These are phyloP conservation scores for Sebastes matsubarae DNA, from an alignment of 2,797 vertebrate genomes.

Conservation along the genomic window DNA sequence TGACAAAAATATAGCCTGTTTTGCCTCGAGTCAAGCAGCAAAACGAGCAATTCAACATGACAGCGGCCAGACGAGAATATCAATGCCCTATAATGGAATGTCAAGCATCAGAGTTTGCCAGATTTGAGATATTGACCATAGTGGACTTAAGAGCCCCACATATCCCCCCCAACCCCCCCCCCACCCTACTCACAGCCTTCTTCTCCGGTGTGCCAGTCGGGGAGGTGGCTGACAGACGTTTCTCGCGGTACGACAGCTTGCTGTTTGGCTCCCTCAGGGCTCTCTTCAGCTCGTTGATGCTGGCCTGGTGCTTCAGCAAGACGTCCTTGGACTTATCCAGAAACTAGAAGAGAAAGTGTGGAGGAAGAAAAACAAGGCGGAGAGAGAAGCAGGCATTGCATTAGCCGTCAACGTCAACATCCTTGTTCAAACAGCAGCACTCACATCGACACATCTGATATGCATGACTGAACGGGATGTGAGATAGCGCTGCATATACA, in stretches of 20 bases:
- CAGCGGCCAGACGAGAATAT: slow-evolving; percentile 8
- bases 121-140: slow-evolving; percentile 17
- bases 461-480: slow-evolving; percentile 1
- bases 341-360: slow-evolving; percentile 82
- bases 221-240: slow-evolving; percentile 89
- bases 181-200: slow-evolving; percentile 82
- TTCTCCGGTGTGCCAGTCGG: slow-evolving; percentile 91
- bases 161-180: background rate
- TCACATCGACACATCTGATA: slow-evolving; percentile 8
- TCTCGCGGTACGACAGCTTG: slow-evolving; percentile 92
- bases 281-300: slow-evolving; percentile 98
- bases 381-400: background rate
- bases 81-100: slow-evolving; percentile 28
- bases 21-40: background rate
- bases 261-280: slow-evolving; percentile 96
- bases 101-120: slow-evolving; percentile 27
- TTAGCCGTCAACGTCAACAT: slow-evolving; percentile 9
- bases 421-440: background rate
- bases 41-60: slow-evolving; percentile 1
- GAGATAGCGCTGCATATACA: slow-evolving; percentile 6
- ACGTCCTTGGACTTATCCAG: slow-evolving; percentile 97
- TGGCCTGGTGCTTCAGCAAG: slow-evolving; percentile 98
- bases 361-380: background rate
- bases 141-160: background rate
- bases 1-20: background rate